Evolutionary conservation across 2,888 invertebrate species (phyloP).

Genomic region (Conomelus anceps): DNA sequence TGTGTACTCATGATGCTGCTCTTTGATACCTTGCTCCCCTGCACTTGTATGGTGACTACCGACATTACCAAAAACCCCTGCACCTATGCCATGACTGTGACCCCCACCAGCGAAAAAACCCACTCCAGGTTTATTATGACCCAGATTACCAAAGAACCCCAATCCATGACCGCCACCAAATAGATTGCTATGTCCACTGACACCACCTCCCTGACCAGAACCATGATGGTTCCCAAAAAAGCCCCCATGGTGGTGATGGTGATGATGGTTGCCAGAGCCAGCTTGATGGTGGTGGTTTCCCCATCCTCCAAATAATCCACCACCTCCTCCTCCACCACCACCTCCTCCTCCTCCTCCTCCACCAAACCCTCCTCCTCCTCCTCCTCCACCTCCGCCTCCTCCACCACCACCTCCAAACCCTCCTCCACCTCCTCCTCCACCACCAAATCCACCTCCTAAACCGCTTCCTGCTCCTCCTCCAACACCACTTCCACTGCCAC

Average conservation of each 20-base stretch:
- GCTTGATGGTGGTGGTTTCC: not conserved
- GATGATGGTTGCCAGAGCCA: not conserved
- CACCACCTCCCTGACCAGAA: not conserved
- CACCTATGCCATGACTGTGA: constrained; percentile 7
- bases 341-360: constrained; percentile 5
- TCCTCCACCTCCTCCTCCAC: not conserved
- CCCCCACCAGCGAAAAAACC: constrained; percentile 8
- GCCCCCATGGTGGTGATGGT: not conserved
- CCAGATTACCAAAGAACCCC: not conserved
- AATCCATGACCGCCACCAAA: not conserved
- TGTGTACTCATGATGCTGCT: constrained; percentile 1
- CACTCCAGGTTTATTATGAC: constrained; percentile 1
- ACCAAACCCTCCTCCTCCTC: not conserved
- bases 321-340: not conserved
- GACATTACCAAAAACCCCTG: not conserved
- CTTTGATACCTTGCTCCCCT: not conserved
- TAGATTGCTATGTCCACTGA: not conserved
- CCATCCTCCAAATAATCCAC: not conserved
- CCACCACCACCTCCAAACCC: not conserved
- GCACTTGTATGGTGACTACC: not conserved
- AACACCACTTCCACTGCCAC: not conserved
- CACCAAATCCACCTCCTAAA: not conserved
- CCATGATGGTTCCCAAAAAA: not conserved
- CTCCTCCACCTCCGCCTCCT: not conserved
- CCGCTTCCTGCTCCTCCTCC: not conserved